phyloP scores from a whole-genome alignment of 2,888 invertebrate genomes.

The Geotrupes spiniger region DNA sequence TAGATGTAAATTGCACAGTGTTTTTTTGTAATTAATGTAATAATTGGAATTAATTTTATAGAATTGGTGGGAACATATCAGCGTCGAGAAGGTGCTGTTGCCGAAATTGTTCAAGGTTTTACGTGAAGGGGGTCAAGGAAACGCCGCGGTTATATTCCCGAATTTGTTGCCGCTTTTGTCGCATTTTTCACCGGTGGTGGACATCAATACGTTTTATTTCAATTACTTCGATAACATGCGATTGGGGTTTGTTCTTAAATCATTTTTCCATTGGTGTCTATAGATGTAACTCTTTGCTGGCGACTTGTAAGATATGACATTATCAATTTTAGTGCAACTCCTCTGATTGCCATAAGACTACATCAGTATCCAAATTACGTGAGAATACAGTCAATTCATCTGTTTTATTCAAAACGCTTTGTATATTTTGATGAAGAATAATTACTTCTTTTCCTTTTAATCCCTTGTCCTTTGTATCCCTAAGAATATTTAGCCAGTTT shows the following conservation, averaged over 20 bases:
- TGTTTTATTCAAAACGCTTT: too few species aligned
- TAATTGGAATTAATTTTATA: constrained; percentile 40
- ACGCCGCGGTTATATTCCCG: constrained; percentile 69
- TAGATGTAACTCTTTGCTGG: too few species aligned
- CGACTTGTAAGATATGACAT: too few species aligned
- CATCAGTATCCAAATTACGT: too few species aligned
- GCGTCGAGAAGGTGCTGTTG: constrained; percentile 69
- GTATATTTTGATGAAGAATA: too few species aligned
- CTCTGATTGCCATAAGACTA: too few species aligned
- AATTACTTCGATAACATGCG: constrained; percentile 69
- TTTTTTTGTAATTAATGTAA: constrained; percentile 4
- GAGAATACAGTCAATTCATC: too few species aligned
- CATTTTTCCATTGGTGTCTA: too few species aligned
- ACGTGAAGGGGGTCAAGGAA: constrained; percentile 72
- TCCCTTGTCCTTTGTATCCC: too few species aligned
- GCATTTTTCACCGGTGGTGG: constrained; percentile 58
- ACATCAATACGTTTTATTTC: constrained; percentile 57
- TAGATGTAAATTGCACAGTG: constrained; percentile 53
- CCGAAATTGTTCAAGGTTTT: constrained; percentile 68
- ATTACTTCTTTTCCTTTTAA: too few species aligned
- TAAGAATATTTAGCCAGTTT: too few species aligned
- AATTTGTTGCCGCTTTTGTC: constrained; percentile 76
- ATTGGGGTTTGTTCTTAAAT: constrained; percentile 56
- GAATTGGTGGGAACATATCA: constrained; percentile 70
- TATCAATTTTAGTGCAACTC: too few species aligned